Percentiles rank a stretch among this genome's conserved stretches.
Conservation (phyloP, 1,140 invertebrate genomes). For the Ditylenchus dipsaci region DNA sequence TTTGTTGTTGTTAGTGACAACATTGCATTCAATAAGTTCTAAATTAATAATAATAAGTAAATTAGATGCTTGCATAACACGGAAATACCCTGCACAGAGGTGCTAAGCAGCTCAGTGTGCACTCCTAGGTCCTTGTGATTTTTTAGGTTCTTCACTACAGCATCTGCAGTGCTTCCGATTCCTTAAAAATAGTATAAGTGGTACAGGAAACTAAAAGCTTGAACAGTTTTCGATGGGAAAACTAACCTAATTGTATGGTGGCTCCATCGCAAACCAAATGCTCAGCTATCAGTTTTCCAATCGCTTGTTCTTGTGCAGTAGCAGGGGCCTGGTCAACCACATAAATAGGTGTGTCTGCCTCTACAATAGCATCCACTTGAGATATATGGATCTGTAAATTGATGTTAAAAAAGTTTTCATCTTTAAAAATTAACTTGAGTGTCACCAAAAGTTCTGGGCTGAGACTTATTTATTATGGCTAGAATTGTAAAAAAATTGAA, state of each 20-base stretch:
- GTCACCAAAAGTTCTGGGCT: slow-evolving; percentile 86
- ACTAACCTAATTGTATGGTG: slow-evolving; percentile 80
- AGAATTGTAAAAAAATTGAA: neutral
- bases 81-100: slow-evolving; percentile 9
- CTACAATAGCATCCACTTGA: slow-evolving; percentile 80
- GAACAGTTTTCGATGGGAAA: neutral
- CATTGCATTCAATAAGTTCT: slow-evolving; percentile 18
- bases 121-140: slow-evolving; percentile 84
- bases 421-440: slow-evolving; percentile 11
- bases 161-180: slow-evolving; percentile 84
- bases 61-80: no score
- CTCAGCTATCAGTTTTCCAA: slow-evolving; percentile 80
- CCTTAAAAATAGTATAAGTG: slow-evolving; percentile 59
- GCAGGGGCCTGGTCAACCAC: slow-evolving; percentile 68
- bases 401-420: neutral
- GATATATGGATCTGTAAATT: slow-evolving; percentile 75
- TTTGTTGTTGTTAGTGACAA: slow-evolving; percentile 65
- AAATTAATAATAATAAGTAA: no score
- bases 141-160: slow-evolving; percentile 71
- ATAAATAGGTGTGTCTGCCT: slow-evolving; percentile 60
- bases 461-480: slow-evolving; percentile 70
- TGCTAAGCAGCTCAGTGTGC: slow-evolving; percentile 65
- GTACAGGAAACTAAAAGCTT: neutral
- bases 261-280: slow-evolving; percentile 83
- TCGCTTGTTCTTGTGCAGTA: slow-evolving; percentile 67